Percentiles rank a stretch among this genome's conserved stretches.
These are phyloP conservation scores for Phyllotreta striolata DNA, from an alignment of 2,888 invertebrate genomes.

Conservation along the genomic window DNA sequence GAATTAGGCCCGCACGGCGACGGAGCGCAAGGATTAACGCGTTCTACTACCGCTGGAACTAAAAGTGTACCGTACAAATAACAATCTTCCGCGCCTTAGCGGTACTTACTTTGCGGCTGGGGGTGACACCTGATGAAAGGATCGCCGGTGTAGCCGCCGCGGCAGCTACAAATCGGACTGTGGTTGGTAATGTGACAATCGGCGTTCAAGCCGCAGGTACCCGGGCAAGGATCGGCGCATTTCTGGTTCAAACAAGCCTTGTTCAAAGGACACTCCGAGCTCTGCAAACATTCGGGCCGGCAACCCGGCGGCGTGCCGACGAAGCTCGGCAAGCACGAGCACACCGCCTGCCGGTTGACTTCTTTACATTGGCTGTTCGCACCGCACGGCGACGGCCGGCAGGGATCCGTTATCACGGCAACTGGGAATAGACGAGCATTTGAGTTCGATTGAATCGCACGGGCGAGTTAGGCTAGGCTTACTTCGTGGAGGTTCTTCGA, in stretches of 20 bases:
- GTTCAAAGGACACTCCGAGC: slow-evolving; percentile 74
- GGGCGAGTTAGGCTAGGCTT: slow-evolving; percentile 52
- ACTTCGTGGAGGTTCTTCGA: slow-evolving; percentile 58
- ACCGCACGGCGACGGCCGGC: slow-evolving; percentile 75
- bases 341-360: slow-evolving; percentile 73
- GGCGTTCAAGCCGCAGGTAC: slow-evolving; percentile 77
- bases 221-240: slow-evolving; percentile 76
- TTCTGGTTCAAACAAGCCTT: slow-evolving; percentile 74
- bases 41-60: slow-evolving; percentile 36
- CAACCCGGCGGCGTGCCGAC: slow-evolving; percentile 74
- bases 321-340: slow-evolving; percentile 73
- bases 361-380: slow-evolving; percentile 80
- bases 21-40: slow-evolving; percentile 72
- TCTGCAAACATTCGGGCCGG: slow-evolving; percentile 76
- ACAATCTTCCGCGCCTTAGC: too few species aligned
- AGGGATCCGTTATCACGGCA: slow-evolving; percentile 63
- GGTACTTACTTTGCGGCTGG: slow-evolving; percentile 57
- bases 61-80: slow-evolving; percentile 32
- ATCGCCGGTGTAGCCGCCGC: slow-evolving; percentile 69
- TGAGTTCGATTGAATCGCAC: slow-evolving; percentile 5
- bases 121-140: slow-evolving; percentile 70
- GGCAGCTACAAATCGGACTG: slow-evolving; percentile 75
- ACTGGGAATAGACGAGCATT: slow-evolving; percentile 34
- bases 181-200: slow-evolving; percentile 77
- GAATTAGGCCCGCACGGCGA: slow-evolving; percentile 86